phyloP scores from a whole-genome alignment of 1,140 invertebrate genomes.

The Cherax destructor region DNA sequence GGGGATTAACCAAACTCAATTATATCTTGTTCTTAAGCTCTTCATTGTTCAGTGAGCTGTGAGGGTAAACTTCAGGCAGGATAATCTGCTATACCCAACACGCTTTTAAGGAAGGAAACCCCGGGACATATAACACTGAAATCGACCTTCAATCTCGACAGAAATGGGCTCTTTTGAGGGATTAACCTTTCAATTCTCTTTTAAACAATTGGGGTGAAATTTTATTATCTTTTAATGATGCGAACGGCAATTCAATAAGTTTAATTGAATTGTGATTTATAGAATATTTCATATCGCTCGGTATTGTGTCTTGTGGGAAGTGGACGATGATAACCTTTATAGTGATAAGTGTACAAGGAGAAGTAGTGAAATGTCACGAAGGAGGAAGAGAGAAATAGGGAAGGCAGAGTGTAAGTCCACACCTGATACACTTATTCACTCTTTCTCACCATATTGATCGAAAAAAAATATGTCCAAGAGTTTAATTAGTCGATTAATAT shows the following conservation, averaged over 20 bases:
- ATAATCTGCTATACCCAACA: not conserved
- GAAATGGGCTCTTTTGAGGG: not conserved
- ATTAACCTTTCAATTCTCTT: not conserved
- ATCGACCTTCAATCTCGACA: not conserved
- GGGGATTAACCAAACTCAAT: slow-evolving; percentile 37
- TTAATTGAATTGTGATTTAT: slow-evolving; percentile 36
- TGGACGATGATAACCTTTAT: not conserved
- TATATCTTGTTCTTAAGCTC: slow-evolving; percentile 35
- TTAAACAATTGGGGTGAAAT: slow-evolving; percentile 44
- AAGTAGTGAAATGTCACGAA: not conserved
- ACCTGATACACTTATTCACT: too few relatives aligned
- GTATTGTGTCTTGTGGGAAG: not conserved
- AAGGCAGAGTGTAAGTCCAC: not conserved
- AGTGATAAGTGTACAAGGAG: not conserved
- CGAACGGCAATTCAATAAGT: slow-evolving; percentile 14
- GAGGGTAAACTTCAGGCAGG: not conserved
- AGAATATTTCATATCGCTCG: not conserved
- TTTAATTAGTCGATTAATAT: too few relatives aligned
- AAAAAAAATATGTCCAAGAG: too few relatives aligned
- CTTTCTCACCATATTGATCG: too few relatives aligned
- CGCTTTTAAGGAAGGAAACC: not conserved
- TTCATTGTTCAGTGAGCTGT: slow-evolving; percentile 25
- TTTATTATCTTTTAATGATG: slow-evolving; percentile 50
- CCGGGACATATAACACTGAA: not conserved
- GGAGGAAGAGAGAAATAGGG: not conserved